These are phyloP conservation scores for Epinotia ramella DNA, from an alignment of 2,888 invertebrate genomes.

Conservation along the genomic window DNA sequence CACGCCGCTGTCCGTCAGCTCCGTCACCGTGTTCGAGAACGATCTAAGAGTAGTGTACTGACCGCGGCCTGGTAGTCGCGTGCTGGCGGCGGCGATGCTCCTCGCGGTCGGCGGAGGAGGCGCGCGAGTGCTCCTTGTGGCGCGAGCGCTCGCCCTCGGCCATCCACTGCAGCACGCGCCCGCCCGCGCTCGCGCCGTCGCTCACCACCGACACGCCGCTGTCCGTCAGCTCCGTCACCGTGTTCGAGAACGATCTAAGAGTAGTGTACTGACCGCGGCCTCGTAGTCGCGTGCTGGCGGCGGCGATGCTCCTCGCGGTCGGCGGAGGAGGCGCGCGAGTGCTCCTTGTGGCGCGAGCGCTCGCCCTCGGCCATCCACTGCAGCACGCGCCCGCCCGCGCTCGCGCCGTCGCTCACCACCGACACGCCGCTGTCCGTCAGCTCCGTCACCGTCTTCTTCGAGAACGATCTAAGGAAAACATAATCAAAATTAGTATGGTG, in stretches of 20 bases:
- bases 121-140: constrained; percentile 55
- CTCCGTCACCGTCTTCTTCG: constrained; percentile 89
- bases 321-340: constrained; percentile 62
- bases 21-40: constrained; percentile 88
- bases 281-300: constrained; percentile 50
- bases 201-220: constrained; percentile 92
- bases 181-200: constrained; percentile 72
- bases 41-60: constrained; percentile 60
- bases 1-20: constrained; percentile 92
- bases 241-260: constrained; percentile 85
- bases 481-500: too few relatives aligned
- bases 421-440: constrained; percentile 92
- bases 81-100: constrained; percentile 60
- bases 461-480: constrained; percentile 86
- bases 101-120: constrained; percentile 64
- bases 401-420: constrained; percentile 87
- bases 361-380: constrained; percentile 76
- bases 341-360: constrained; percentile 73
- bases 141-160: constrained; percentile 73
- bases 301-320: constrained; percentile 64
- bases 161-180: constrained; percentile 75
- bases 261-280: constrained; percentile 51
- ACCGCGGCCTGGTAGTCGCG: constrained; percentile 50
- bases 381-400: constrained; percentile 65
- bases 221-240: constrained; percentile 90